Base-by-base conservation (phyloP, 2,888 invertebrate species). In the Syritta pipiens region DNA sequence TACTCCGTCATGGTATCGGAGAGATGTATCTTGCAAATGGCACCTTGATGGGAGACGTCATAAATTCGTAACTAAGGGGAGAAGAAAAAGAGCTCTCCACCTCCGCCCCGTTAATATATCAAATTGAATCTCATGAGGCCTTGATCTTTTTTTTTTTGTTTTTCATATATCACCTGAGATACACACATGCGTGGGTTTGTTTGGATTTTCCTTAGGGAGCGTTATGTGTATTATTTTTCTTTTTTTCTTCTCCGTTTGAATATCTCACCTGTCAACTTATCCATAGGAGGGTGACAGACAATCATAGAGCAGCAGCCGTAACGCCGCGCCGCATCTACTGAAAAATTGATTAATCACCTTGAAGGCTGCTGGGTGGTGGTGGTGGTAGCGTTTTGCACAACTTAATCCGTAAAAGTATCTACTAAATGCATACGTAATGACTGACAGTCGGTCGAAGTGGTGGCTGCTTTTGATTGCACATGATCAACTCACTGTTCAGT, bases 361-460 rank as follows among this genome's bases (percentile, higher is more conserved):
- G n/a, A n/a, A n/a, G n/a, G n/a, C n/a, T n/a, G n/a, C n/a, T n/a
- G n/a, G n/a, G n/a, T n/a, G n/a, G 22, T 46, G 6, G 57, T 46
- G n/a, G 32, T n/a, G 44, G 35, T 46, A 65, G 46, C 46, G 20
- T 65, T 55, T 65, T 68, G 30, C 14, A 17, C 22, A 49, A 17
- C 68, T 57, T 67, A 65, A 53, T 63, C 30, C n/a, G 46, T 55
- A 12, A n/a, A 48, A 35, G 46, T 48, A 49, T 14, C 51, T 4
- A n/a, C n/a, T n/a, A 17, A 59, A 9, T 24, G 68, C 68, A 68
- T 67, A 37, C 30, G 35, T 68, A 68, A 68, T 59, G 57, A 59
- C 40, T 30, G 40, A 30, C 1, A 7, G 28, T 9, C 28, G 28
- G 28, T 2, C 9, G 28, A 9, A 4, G 28, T n/a, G 28, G 28